Conservation (phyloP, 2,888 invertebrate genomes). For the Trisateles emortualis region DNA sequence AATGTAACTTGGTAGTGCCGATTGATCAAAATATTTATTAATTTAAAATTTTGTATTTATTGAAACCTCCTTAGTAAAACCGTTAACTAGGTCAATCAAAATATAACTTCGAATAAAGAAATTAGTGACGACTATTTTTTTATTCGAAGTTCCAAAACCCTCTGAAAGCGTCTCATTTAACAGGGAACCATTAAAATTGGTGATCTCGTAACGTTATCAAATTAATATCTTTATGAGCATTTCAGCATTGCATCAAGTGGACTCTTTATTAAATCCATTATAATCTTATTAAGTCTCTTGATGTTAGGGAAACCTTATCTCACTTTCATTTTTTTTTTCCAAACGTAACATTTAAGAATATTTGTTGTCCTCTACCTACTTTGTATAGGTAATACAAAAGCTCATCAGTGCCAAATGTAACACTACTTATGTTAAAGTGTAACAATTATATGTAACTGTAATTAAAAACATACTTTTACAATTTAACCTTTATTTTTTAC, state of each 20-base stretch:
- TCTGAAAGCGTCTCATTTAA: no score
- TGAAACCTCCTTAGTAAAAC: no score
- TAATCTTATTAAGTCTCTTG: neutral
- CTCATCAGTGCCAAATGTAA: constrained; percentile 71
- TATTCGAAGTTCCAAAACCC: no score
- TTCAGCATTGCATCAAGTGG: neutral
- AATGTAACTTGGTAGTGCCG: no score
- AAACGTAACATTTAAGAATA: neutral
- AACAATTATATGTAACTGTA: constrained; percentile 77
- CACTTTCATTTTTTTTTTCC: neutral
- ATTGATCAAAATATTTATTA: no score
- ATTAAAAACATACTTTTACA: constrained; percentile 75
- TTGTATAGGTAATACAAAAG: constrained; percentile 45
- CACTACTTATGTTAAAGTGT: constrained; percentile 73
- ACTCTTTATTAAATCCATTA: constrained; percentile 4
- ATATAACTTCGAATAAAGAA: no score
- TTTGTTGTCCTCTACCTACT: constrained; percentile 46
- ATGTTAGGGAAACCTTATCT: no score
- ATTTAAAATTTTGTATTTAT: no score
- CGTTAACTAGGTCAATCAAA: no score
- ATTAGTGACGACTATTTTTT: no score
- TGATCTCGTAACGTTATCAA: constrained; percentile 8
- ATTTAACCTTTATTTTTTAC: constrained; percentile 67
- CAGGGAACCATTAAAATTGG: neutral
- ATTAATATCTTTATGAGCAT: constrained; percentile 12